phyloP scores from a whole-genome alignment of 1,140 invertebrate species.

The Physella acuta region DNA sequence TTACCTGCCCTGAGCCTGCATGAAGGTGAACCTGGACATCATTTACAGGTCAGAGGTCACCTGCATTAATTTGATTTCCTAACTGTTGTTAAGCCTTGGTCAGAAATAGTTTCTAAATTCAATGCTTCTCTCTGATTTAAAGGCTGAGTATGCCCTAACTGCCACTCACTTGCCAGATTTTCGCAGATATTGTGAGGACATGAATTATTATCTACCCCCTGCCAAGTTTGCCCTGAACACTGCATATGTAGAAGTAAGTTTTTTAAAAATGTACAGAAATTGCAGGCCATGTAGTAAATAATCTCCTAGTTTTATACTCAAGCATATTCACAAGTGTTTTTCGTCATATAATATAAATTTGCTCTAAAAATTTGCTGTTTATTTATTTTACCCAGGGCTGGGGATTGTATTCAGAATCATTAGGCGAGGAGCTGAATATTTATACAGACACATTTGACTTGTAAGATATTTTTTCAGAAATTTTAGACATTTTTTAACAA shows the following conservation, averaged over 20 bases:
- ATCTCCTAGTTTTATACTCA: background rate
- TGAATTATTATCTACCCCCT: constrained; percentile 50
- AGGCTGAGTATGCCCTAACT: constrained; percentile 36
- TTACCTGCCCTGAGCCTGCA: constrained; percentile 54
- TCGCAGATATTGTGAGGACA: constrained; percentile 47
- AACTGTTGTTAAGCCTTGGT: too few relatives aligned
- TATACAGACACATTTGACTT: constrained; percentile 42
- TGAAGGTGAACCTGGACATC: constrained; percentile 59
- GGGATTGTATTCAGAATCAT: constrained; percentile 58
- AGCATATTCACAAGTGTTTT: background rate
- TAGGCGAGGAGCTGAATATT: constrained; percentile 57
- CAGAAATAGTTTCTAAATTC: too few relatives aligned
- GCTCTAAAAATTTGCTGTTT: background rate
- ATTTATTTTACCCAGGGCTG: constrained; percentile 47
- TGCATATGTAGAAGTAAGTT: constrained; percentile 55
- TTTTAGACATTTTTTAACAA: too few relatives aligned
- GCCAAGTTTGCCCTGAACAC: constrained; percentile 56
- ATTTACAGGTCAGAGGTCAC: constrained; percentile 56
- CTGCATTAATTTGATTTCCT: too few relatives aligned
- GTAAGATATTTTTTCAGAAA: too few relatives aligned
- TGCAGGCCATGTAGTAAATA: background rate
- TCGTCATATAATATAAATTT: background rate
- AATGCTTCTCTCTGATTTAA: background rate
- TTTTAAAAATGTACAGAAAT: background rate
- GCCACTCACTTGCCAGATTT: constrained; percentile 46